A percentile compares a stretch with the other conserved stretches of the same genome.
phyloP scores from a whole-genome alignment of 37 sponge, comb jelly and placozoan species.

The Hormiphora californensis region DNA sequence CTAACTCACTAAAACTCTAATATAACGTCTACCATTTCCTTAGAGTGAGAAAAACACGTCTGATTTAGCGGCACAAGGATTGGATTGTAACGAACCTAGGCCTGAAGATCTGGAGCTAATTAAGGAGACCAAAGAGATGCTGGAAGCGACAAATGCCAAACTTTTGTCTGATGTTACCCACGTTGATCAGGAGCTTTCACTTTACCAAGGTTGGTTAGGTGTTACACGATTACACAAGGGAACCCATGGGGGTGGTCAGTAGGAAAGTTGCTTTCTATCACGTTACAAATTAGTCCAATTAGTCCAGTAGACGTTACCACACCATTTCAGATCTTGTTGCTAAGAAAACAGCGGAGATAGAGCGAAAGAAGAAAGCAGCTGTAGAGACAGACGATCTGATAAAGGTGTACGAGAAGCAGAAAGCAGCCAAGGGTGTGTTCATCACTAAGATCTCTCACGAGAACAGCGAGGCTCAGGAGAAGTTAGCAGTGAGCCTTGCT shows the following conservation, averaged over 20 bases:
- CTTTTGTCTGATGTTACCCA: slow-evolving; percentile 23
- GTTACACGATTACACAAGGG: no score
- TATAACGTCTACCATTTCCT: background rate
- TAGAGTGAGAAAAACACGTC: slow-evolving; percentile 5
- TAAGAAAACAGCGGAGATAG: background rate
- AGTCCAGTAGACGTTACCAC: no score
- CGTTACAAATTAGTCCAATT: no score
- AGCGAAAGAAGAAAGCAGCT: background rate
- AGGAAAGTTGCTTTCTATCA: no score
- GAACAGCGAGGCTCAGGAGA: background rate
- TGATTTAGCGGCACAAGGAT: background rate
- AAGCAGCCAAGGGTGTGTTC: slow-evolving; percentile 20
- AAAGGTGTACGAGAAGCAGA: background rate
- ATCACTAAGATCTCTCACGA: background rate
- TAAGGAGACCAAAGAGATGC: slow-evolving; percentile 42
- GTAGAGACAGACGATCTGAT: background rate
- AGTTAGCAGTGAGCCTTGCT: background rate
- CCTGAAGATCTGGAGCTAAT: slow-evolving; percentile 37
- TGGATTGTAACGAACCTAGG: background rate
- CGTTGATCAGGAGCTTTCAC: background rate
- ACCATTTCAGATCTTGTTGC: slow-evolving; percentile 29
- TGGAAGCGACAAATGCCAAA: slow-evolving; percentile 32
- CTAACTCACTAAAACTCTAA: no score
- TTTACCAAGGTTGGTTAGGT: slow-evolving; percentile 39
- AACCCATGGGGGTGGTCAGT: no score